Base-by-base conservation (phyloP, 92 coral and sea anemone genomes). In the Paragorgia papillata region DNA sequence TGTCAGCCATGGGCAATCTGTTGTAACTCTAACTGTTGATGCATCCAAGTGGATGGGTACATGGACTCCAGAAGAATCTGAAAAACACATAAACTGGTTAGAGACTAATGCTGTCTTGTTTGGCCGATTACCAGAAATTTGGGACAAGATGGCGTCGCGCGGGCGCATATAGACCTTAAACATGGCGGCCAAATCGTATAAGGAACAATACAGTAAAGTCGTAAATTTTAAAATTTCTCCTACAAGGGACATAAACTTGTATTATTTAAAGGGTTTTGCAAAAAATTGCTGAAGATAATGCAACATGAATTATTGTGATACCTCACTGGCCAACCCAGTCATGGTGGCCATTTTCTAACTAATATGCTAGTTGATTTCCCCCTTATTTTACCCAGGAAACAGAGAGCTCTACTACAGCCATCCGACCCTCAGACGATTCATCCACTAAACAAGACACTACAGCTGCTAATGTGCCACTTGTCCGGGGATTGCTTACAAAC, bases 291-390 rank as follows among this genome's bases (percentile, higher is more conserved):
- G 66, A 69, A 13, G 88, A 79, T 13, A 30, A 21, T 33, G 77
- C 81, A 26, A 79, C 80, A 53, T 80, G 88, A 2, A 0, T 84
- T 0, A 48, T 62, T n/a, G 83, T 79, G 63, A 59, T 79, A 6
- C 84, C 84, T 3, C 56, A 79, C 12, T 84, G 84, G 88, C 87
- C 87, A 65, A 76, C 84, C 25, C 87, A 77, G 53, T 21, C 79
- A 18, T 83, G 62, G 51, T 76, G 46, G 63, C 83, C 83, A 56
- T 26, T 15, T n/a, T 21, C 68, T 63, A 10, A 79, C 74, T 71
- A 34, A 14, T 26, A 79, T 79, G 85, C 39, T 85, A 1, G 64
- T 66, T 55, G 49, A 80, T 43, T 18, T 33, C 57, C 85, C 85
- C 5, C 18, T 80, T 27, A 34, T 73, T 57, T 53, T 74, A 34